Base-by-base conservation (phyloP, 2,113 vertebrate species). In the Laterallus jamaicensis region DNA sequence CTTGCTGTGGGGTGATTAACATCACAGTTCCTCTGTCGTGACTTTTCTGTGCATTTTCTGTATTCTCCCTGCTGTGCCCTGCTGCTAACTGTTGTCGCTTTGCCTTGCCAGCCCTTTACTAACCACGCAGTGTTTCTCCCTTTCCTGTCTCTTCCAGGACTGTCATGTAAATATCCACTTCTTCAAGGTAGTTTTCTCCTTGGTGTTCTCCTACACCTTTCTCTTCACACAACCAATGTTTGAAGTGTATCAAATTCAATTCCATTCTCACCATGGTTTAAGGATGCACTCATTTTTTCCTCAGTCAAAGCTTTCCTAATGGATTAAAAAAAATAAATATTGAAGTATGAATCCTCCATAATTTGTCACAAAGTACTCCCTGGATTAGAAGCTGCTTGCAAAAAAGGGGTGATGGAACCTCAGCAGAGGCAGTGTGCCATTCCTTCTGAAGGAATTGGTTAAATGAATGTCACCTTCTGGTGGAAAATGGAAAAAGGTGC, bases 91-190 rank as follows among this genome's bases (percentile, higher is more conserved):
- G 86, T 74, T 70, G 55, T 31, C 64, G 80, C 75, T 82, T 35
- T 75, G 35, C 73, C 81, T 55, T 50, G 54, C 91, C 11, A 77
- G 88, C 89, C 66, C n/a, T 58, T 71, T 55, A 79, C 96, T 98
- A 96, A 97, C 95, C 88, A 77, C 16, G 44, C 86, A 93, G 96
- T 90, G 79, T 97, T 94, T 97, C 92, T 96, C 85, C 95, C 93
- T 97, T 60, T 97, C 47, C 97, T 97, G 32, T 98, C 93, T 98
- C 91, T 98, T 98, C 84, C 98, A 99, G 98, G 98, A 96, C 97
- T 98, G 97, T 98, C 98, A 98, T 96, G 98, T 98, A 98, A 98
- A 98, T 98, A 97, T 97, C 97, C 96, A 82, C 98, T 98, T 98
- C 97, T 97, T 98, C 81, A 98, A 99, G 98, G 99, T 98, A 98